These are phyloP conservation scores for Cataglyphis hispanica DNA, from an alignment of 1,140 invertebrate genomes.

Conservation along the genomic window DNA sequence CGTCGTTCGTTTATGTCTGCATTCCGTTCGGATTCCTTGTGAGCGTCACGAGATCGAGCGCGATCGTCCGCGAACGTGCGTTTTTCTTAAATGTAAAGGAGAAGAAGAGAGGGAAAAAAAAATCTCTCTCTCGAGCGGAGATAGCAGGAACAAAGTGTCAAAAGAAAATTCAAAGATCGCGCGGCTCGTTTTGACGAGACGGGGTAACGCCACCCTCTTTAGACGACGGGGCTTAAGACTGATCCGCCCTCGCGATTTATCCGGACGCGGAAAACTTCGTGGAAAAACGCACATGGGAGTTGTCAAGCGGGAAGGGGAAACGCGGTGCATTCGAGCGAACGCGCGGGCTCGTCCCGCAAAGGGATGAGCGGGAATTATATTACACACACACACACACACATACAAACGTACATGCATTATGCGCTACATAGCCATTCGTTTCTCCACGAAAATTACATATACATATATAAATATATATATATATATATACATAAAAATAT, in stretches of 20 bases:
- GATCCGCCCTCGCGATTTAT: too few species aligned
- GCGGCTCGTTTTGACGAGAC: too few species aligned
- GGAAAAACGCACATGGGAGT: not conserved
- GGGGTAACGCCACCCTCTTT: too few species aligned
- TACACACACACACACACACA: conserved; percentile 7
- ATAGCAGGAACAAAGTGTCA: too few species aligned
- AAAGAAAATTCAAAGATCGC: too few species aligned
- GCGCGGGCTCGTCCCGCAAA: not conserved
- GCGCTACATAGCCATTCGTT: conserved; percentile 71
- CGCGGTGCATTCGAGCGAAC: conserved; percentile 30
- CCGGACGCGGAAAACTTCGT: not conserved
- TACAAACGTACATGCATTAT: conserved; percentile 37
- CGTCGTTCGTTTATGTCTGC: conserved; percentile 1
- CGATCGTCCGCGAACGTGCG: not conserved
- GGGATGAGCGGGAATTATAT: conserved; percentile 6
- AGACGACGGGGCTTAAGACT: too few species aligned
- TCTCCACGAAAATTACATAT: conserved; percentile 62
- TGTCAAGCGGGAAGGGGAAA: not conserved
- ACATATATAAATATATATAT: conserved; percentile 39
- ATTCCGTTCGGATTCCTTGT: conserved; percentile 6
- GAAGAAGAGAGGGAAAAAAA: not conserved
- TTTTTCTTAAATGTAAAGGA: not conserved
- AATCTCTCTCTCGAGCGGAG: too few species aligned
- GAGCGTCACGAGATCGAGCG: conserved; percentile 25
- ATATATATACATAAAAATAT: conserved; percentile 53